Base-by-base conservation (phyloP, 2,797 vertebrate genomes). In the Pogonophryne albipinna region DNA sequence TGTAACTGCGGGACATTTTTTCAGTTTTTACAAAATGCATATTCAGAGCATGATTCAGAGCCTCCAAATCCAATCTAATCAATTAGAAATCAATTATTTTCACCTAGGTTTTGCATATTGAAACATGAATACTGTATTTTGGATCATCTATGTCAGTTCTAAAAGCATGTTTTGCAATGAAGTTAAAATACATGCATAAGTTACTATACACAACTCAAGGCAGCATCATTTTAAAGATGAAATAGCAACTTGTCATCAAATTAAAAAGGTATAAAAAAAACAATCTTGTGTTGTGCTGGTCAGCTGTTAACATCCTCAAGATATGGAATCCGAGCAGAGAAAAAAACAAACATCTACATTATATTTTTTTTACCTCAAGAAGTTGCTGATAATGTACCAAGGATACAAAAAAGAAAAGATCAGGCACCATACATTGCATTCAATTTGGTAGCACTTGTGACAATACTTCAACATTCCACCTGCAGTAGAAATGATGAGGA, bases 171-270 rank as follows among this genome's bases (percentile, higher is more conserved):
- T 85, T 91, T 89, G 85, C 67, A 80, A 86, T 89, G 82, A 74
- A 80, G 81, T 89, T 90, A 89, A 88, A 86, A 93, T 70, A 90
- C 90, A 92, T 86, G 84, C 91, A 94, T 93, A 95, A 93, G 89
- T 95, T 94, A 94, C 92, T 94, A 92, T 94, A 95, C 93, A 94
- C 85, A 88, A 85, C 68, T 74, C 19, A 79, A 89, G 83, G 78
- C 71, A 71, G 84, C 86, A 77, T 63, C 15, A 51, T 76, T 80
- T 84, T 49, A 73, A 71, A 85, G 76, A 73, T 89, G 86, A 89
- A 90, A 89, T 67, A 62, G 63, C 41, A 78, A 84, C 63, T 60
- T 45, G 72, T 83, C 71, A 83, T 80, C 73, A 85, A 80, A 89
- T 76, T 55, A 81, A 31, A 86, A 66, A 13, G 27, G 77, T 49